Conservation (phyloP, 2,888 invertebrate genomes). For the Tortricodes alternella region DNA sequence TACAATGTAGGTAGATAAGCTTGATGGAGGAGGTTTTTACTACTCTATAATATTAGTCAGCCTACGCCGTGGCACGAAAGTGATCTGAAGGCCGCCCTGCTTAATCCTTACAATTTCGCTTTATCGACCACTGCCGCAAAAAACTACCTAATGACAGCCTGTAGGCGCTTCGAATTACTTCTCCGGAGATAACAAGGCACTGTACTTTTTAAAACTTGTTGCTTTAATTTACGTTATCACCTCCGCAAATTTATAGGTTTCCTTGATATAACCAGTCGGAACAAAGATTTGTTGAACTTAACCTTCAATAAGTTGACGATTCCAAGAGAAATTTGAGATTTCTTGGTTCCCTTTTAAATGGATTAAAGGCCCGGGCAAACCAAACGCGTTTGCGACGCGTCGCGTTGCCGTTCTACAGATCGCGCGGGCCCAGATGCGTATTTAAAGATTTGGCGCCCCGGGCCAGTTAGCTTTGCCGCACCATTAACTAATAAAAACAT, state of each 20-base stretch:
- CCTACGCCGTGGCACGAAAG: slow-evolving; percentile 64
- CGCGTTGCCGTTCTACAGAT: too few relatives aligned
- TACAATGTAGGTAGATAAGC: too few relatives aligned
- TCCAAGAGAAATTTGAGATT: neutral
- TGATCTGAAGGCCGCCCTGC: slow-evolving; percentile 56
- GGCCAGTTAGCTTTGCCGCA: too few relatives aligned
- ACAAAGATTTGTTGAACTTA: neutral
- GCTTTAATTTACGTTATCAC: slow-evolving; percentile 16
- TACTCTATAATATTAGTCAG: slow-evolving; percentile 43
- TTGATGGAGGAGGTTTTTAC: too few relatives aligned
- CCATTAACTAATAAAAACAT: too few relatives aligned
- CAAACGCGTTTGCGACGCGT: too few relatives aligned
- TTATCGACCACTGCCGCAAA: slow-evolving; percentile 51
- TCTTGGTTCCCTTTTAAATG: too few relatives aligned
- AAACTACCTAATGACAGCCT: slow-evolving; percentile 42
- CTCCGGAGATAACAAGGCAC: slow-evolving; percentile 1
- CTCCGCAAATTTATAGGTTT: slow-evolving; percentile 1
- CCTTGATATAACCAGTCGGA: neutral
- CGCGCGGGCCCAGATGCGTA: too few relatives aligned
- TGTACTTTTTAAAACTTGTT: slow-evolving; percentile 8
- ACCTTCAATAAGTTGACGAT: neutral
- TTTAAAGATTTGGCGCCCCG: too few relatives aligned
- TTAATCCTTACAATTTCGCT: slow-evolving; percentile 70
- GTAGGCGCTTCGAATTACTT: slow-evolving; percentile 19
- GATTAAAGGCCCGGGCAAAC: too few relatives aligned